Percentiles rank a stretch among this genome's conserved stretches.
phyloP scores from a whole-genome alignment of 2,888 invertebrate species.

The Macrostomum cliftonense region DNA sequence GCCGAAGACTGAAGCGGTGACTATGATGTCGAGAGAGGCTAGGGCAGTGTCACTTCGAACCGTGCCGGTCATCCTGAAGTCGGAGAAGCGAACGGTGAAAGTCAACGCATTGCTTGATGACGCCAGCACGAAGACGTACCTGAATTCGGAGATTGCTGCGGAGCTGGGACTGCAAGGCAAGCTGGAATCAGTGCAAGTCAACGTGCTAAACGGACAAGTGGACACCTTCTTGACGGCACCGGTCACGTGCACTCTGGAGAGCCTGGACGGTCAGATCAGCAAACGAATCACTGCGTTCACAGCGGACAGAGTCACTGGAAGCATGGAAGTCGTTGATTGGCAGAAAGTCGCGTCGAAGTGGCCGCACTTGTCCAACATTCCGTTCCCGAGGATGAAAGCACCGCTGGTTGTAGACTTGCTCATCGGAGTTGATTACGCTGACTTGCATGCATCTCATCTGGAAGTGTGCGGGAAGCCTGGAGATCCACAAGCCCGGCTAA shows the following conservation, averaged over 20 bases:
- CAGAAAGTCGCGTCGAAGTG: conserved; percentile 1
- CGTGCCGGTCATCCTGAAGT: conserved; percentile 12
- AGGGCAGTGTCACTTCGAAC: conserved; percentile 8
- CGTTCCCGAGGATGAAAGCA: conserved; percentile 1
- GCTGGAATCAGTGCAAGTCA: background rate
- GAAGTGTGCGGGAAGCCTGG: conserved; percentile 5
- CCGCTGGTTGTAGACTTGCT: background rate
- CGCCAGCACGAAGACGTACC: conserved; percentile 14
- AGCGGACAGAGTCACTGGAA: background rate
- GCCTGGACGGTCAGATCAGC: background rate
- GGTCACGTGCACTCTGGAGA: background rate
- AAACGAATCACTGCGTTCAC: background rate
- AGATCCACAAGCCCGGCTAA: conserved; percentile 5
- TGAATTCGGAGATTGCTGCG: conserved; percentile 11
- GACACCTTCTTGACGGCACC: background rate
- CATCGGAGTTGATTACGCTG: conserved; percentile 5
- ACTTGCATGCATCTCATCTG: background rate
- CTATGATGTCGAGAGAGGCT: background rate
- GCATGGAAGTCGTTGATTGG: conserved; percentile 2
- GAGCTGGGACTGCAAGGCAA: conserved; percentile 9
- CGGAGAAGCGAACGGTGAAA: conserved; percentile 3
- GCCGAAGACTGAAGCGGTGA: background rate
- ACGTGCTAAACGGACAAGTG: background rate
- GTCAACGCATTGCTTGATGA: conserved; percentile 15
- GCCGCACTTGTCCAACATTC: conserved; percentile 2